Base-by-base conservation (phyloP, 2,113 vertebrate genomes). In the Nothoprocta perdicaria region DNA sequence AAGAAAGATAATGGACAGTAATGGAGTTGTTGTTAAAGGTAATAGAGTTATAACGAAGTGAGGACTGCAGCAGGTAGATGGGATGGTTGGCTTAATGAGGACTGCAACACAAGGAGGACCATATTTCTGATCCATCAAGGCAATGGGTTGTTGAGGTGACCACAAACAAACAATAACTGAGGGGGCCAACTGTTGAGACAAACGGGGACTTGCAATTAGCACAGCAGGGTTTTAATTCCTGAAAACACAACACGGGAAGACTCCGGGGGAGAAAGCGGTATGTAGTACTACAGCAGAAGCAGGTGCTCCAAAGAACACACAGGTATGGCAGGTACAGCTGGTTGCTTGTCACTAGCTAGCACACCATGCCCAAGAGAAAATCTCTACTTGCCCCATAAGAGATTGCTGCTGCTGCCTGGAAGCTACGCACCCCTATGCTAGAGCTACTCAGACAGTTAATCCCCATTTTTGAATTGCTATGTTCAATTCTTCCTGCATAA, bases 1-100 rank as follows among this genome's bases (percentile, higher is more conserved):
- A 91, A 86, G 89, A 85, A 93, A 96, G 93, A 97, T 96, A 97
- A 98, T 95, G 96, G 97, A 55, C 92, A 69, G 95, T 96, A 96
- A 98, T 91, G 84, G 96, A 29, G 89, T 94, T 94, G 92, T 90
- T 93, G 94, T 90, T 96, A 92, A 93, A 97, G 83, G 93, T 97
- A 98, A 97, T 97, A 96, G 96, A 93, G 92, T 96, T 97, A 94
- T 97, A 98, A 98, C 96, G 96, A 97, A 96, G 91, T 73, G 74
- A 89, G 5, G 77, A 78, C 84, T 92, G 65, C 10, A 2, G 92
- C 88, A 88, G 84, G 94, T 86, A 93, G 86, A 86, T 90, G 81
- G 40, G 74, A 88, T 92, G 93, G 89, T 96, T 81, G 61, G 89
- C 92, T 83, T 97, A 95, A 97, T 4, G 45, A 88, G 82, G 86